Conservation (phyloP, 2,113 vertebrate genomes). For the Candoia aspera region DNA sequence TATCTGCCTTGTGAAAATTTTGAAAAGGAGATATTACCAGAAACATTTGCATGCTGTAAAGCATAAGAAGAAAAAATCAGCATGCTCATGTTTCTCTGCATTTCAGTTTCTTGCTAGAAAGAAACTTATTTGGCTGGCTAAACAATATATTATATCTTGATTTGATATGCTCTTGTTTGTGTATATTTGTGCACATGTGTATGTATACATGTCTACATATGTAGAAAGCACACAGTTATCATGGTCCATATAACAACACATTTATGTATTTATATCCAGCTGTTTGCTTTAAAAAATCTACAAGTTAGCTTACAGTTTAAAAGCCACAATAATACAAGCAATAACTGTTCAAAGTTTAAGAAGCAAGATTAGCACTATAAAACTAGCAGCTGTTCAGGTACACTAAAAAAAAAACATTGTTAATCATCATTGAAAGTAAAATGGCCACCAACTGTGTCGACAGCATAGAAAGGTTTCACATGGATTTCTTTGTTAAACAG, state of each 20-base stretch:
- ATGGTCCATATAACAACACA: background rate
- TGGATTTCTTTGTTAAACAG: background rate
- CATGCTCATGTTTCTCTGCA: background rate
- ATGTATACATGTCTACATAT: background rate
- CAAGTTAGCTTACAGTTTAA: background rate
- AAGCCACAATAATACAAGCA: background rate
- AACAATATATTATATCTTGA: background rate
- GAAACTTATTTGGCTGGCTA: background rate
- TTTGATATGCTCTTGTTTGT: background rate
- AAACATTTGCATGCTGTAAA: background rate
- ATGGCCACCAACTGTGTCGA: background rate
- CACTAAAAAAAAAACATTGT: background rate
- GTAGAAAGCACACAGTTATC: background rate
- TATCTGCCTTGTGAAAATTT: background rate
- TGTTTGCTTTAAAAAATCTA: background rate
- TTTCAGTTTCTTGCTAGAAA: background rate
- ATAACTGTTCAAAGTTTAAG: background rate
- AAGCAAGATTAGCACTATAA: background rate
- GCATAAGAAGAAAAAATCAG: background rate
- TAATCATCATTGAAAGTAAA: background rate
- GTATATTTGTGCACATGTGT: background rate
- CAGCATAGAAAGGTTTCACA: background rate
- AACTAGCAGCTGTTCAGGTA: background rate
- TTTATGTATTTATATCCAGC: background rate
- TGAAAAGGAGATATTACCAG: background rate